A percentile compares a stretch with the other conserved stretches of the same genome.
Conservation (phyloP, 2,797 vertebrate genomes). For the Bryconaethiops microstoma region DNA sequence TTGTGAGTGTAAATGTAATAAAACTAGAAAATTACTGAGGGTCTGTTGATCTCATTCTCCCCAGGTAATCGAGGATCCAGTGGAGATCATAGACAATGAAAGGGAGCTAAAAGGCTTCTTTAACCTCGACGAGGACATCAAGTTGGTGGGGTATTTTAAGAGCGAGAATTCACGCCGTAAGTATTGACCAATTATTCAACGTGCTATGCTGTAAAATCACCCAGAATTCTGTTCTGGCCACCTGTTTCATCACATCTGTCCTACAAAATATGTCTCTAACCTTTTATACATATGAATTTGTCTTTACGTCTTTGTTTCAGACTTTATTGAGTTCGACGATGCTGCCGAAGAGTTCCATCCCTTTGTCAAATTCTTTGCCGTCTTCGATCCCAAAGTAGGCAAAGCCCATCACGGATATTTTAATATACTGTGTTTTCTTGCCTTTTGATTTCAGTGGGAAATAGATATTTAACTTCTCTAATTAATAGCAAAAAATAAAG, state of each 20-base stretch:
- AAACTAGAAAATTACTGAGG: neutral
- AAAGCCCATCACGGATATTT: neutral
- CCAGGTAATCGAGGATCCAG: slow-evolving; percentile 90
- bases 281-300: no score
- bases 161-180: slow-evolving; percentile 84
- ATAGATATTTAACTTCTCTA: neutral
- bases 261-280: no score
- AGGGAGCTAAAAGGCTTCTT: slow-evolving; percentile 87
- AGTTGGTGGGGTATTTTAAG: slow-evolving; percentile 91
- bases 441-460: no score
- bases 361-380: slow-evolving; percentile 91
- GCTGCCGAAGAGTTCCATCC: slow-evolving; percentile 92
- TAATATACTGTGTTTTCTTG: no score
- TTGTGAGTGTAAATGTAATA: neutral
- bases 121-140: slow-evolving; percentile 88
- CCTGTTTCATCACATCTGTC: no score
- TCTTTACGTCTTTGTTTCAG: slow-evolving; percentile 62
- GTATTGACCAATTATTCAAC: slow-evolving; percentile 54
- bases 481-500: no score
- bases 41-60: neutral
- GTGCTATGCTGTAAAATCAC: no score
- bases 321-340: slow-evolving; percentile 86
- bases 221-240: no score
- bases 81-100: slow-evolving; percentile 89
- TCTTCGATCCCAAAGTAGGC: slow-evolving; percentile 86